These are phyloP conservation scores for Chelonus insularis DNA, from an alignment of 1,140 invertebrate species.

Conservation along the genomic window DNA sequence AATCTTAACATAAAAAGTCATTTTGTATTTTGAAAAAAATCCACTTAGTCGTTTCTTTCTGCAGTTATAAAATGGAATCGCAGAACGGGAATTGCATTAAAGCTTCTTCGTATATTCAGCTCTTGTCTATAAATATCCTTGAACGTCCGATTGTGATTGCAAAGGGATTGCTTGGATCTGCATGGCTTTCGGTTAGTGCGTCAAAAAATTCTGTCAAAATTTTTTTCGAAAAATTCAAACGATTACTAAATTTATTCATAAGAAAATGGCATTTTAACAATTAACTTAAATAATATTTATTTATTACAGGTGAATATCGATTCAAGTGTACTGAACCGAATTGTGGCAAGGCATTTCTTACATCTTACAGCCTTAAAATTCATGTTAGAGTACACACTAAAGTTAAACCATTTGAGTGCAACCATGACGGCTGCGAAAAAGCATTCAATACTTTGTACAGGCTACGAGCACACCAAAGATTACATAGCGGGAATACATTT, in stretches of 20 bases:
- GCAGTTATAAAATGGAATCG: slow-evolving; percentile 8
- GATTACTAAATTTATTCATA: background rate
- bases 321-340: slow-evolving; percentile 86
- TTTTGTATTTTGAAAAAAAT: background rate
- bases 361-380: slow-evolving; percentile 93
- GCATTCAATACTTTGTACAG: slow-evolving; percentile 94
- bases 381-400: slow-evolving; percentile 94
- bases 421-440: slow-evolving; percentile 80
- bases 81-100: slow-evolving; percentile 14
- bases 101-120: slow-evolving; percentile 29
- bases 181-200: slow-evolving; percentile 50
- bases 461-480: slow-evolving; percentile 86
- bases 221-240: too few species aligned
- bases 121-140: slow-evolving; percentile 30
- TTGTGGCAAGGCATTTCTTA: slow-evolving; percentile 92
- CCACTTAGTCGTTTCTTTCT: slow-evolving; percentile 10
- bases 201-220: background rate
- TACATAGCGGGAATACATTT: slow-evolving; percentile 95
- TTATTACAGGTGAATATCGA: slow-evolving; percentile 83
- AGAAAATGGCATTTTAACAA: too few species aligned
- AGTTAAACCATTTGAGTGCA: slow-evolving; percentile 86
- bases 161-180: slow-evolving; percentile 44
- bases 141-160: slow-evolving; percentile 35
- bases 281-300: slow-evolving; percentile 24
- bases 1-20: background rate